These are phyloP conservation scores for Stenoptilia bipunctidactyla DNA, from an alignment of 2,888 invertebrate species.

Conservation along the genomic window DNA sequence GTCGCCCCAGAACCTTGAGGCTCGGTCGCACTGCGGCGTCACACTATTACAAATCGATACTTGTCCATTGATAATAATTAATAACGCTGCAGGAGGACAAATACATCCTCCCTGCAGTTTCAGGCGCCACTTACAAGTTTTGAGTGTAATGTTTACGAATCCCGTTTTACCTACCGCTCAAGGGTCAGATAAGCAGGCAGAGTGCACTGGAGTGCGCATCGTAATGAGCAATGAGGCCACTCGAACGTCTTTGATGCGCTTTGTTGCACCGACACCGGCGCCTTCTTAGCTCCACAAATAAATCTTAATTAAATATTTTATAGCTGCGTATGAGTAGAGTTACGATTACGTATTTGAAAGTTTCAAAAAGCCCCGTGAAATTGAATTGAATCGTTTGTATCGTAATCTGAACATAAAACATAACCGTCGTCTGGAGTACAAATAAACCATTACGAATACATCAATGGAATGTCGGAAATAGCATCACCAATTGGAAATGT, in stretches of 20 bases:
- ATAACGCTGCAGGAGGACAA: conserved; percentile 36
- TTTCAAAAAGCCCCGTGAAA: conserved; percentile 6
- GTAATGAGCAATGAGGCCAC: conserved; percentile 35
- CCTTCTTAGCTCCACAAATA: conserved; percentile 10
- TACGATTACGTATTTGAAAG: background rate
- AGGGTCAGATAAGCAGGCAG: conserved; percentile 55
- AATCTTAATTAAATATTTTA: conserved; percentile 3
- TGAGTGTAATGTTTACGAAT: conserved; percentile 62
- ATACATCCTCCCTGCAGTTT: conserved; percentile 37
- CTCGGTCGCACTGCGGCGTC: conserved; percentile 45
- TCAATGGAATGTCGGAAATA: background rate
- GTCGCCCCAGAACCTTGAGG: conserved; percentile 19
- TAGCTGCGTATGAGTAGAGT: background rate
- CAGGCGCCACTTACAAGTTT: conserved; percentile 39
- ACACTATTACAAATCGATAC: conserved; percentile 52
- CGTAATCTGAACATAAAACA: background rate
- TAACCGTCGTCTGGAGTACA: too few species aligned
- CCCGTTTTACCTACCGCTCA: conserved; percentile 55
- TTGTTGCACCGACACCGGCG: conserved; percentile 25
- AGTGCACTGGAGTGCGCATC: conserved; percentile 37
- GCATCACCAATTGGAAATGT: too few species aligned
- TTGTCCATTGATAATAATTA: conserved; percentile 55
- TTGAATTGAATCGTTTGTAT: conserved; percentile 6
- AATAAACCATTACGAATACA: background rate
- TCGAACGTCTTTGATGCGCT: conserved; percentile 51